Conservation (phyloP, 2,888 invertebrate genomes). For the Urechis unicinctus region DNA sequence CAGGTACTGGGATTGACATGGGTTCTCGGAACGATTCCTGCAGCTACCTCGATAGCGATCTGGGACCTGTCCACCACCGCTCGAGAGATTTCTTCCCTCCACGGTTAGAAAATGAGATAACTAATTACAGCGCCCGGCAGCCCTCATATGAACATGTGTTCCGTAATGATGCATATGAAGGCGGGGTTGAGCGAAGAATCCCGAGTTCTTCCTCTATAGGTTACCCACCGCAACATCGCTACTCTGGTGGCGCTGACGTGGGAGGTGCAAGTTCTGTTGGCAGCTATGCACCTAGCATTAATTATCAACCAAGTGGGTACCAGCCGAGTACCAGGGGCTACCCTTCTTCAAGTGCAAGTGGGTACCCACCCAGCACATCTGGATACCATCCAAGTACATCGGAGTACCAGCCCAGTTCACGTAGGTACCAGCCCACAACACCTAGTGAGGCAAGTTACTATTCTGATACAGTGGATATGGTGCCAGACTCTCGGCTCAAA, state of each 20-base stretch:
- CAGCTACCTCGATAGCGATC: slow-evolving; percentile 20
- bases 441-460: no score
- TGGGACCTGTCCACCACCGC: slow-evolving; percentile 7
- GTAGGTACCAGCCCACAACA: no score
- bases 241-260: not conserved
- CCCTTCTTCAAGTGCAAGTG: not conserved
- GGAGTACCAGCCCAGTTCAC: no score
- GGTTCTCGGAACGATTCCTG: slow-evolving; percentile 11
- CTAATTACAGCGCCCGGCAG: not conserved
- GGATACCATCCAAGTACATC: no score
- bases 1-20: slow-evolving; percentile 15
- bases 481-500: no score
- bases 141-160: slow-evolving; percentile 6
- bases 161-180: slow-evolving; percentile 5
- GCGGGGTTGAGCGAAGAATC: not conserved
- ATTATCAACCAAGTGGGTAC: not conserved
- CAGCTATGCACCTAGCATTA: not conserved
- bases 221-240: slow-evolving; percentile 9
- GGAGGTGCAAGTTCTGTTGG: not conserved
- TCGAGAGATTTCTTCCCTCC: slow-evolving; percentile 19
- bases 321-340: not conserved
- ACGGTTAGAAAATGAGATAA: slow-evolving; percentile 29
- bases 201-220: not conserved
- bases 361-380: not conserved
- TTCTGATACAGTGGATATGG: no score